Evolutionary conservation across 92 coral and sea anemone species (phyloP).

Genomic region (Umimayanthus kanabou): DNA sequence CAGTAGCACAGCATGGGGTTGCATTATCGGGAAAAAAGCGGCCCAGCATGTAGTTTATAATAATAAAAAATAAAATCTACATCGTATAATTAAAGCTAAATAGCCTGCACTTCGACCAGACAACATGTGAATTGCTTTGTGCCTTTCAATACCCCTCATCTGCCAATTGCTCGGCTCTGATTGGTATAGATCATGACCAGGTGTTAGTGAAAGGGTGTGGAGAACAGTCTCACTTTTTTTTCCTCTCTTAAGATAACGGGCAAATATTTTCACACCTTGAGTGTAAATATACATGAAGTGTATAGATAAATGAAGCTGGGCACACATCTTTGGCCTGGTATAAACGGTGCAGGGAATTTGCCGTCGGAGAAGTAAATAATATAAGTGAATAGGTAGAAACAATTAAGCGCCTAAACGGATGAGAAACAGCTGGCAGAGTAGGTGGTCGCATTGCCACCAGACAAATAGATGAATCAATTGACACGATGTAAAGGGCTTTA

Average conservation of each 20-base stretch:
- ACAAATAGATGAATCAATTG: slow-evolving; percentile 96
- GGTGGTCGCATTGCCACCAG: slow-evolving; percentile 99
- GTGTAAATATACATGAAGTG: slow-evolving; percentile 69
- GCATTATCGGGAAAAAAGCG: slow-evolving; percentile 88
- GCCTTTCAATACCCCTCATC: slow-evolving; percentile 89
- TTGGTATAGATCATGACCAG: slow-evolving; percentile 80
- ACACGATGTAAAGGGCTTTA: slow-evolving; percentile 85
- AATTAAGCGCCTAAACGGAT: slow-evolving; percentile 91
- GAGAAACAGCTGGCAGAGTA: slow-evolving; percentile 93
- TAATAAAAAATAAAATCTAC: slow-evolving; percentile 96
- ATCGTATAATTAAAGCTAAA: slow-evolving; percentile 96
- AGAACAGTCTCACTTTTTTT: slow-evolving; percentile 72
- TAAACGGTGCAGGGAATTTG: slow-evolving; percentile 60
- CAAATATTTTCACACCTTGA: slow-evolving; percentile 76
- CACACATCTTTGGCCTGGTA: slow-evolving; percentile 46
- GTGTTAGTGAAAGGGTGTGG: slow-evolving; percentile 90
- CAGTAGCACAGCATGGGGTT: slow-evolving; percentile 82
- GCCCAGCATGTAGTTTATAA: slow-evolving; percentile 91
- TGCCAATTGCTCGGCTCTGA: slow-evolving; percentile 73
- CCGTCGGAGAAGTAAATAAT: slow-evolving; percentile 82
- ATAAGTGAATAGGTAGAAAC: slow-evolving; percentile 83
- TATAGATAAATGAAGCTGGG: slow-evolving; percentile 41
- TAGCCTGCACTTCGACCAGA: slow-evolving; percentile 92
- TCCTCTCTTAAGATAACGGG: slow-evolving; percentile 89
- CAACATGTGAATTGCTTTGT: slow-evolving; percentile 92